Base-by-base conservation (phyloP, 1,140 invertebrate genomes). In the Papilio helenus region DNA sequence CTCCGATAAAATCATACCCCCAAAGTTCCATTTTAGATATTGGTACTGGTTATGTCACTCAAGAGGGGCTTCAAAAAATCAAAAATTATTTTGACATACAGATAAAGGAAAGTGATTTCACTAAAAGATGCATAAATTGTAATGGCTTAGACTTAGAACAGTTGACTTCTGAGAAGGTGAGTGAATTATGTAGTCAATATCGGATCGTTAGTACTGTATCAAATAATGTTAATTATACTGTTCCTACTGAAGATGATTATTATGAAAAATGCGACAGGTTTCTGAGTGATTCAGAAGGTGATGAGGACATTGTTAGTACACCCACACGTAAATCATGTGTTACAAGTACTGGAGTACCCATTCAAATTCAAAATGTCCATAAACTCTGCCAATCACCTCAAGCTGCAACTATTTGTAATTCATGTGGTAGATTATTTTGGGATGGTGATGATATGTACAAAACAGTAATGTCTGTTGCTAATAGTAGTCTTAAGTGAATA, bases 221-320 rank as follows among this genome's bases (percentile, higher is more conserved):
- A 72, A 49, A 55, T 42, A 81, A 82, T 78, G 79, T 72, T 46
- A 81, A 82, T 58, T 85, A 84, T 85, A 39, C 10, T 12, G 55
- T 74, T 79, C 84, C 85, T 77, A 80, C 84, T 82, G 83, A 90
- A 83, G 88, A 93, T 74, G 89, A 90, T 23, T 86, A 89, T 74
- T 83, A 84, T 76, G 81, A 84, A 76, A 82, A 83, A 80, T 88
- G 85, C 83, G 89, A 88, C 68, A 90, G 90, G 76, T 92, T 93
- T 85, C 79, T 92, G n/a, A 93, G 91, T 88, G 93, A 93, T 83
- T 94, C 91, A 39, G 93, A 94, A 74, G 85, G 84, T 80, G 93
- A 93, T 83, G 89, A 93, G 73, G 85, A 85, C 74, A 81, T 86
- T 51, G 58, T 85, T 51, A 83, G 82, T 76, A 82, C 76, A 76